A percentile compares a stretch with the other conserved stretches of the same genome.
Conservation (phyloP, 2,113 vertebrate genomes). For the Passerina amoena region DNA sequence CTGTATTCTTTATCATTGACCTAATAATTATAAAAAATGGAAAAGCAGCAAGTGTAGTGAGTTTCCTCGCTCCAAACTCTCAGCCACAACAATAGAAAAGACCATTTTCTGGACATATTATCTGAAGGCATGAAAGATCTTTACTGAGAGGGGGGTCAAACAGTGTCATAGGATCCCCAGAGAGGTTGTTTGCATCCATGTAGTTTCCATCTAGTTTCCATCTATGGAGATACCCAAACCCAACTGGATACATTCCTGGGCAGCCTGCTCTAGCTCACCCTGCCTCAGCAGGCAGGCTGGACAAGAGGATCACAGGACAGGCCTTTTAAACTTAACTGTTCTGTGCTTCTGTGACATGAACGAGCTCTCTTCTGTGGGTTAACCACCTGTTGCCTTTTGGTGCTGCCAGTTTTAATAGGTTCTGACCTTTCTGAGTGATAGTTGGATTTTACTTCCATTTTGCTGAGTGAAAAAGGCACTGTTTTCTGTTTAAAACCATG, state of each 20-base stretch:
- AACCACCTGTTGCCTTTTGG: neutral
- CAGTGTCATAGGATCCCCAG: neutral
- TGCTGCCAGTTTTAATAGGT: neutral
- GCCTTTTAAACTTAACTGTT: neutral
- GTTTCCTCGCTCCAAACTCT: neutral
- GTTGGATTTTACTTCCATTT: neutral
- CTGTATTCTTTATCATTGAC: neutral
- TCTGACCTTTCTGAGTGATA: neutral
- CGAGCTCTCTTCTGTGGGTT: neutral
- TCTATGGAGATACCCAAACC: neutral
- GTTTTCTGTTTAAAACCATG: neutral
- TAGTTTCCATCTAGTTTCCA: neutral
- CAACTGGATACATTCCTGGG: fast-evolving
- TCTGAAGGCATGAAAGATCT: neutral
- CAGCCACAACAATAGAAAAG: neutral
- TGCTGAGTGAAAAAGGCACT: neutral
- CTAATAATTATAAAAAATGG: neutral
- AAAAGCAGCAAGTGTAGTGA: neutral
- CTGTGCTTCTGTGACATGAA: neutral
- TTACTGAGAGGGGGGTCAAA: neutral
- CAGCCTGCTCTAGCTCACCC: neutral
- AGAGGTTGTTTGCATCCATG: neutral
- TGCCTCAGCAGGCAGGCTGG: neutral
- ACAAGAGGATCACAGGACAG: neutral
- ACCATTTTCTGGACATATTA: neutral